Evolutionary conservation across 2,797 vertebrate species (phyloP).

Genomic region (Todus mexicanus): DNA sequence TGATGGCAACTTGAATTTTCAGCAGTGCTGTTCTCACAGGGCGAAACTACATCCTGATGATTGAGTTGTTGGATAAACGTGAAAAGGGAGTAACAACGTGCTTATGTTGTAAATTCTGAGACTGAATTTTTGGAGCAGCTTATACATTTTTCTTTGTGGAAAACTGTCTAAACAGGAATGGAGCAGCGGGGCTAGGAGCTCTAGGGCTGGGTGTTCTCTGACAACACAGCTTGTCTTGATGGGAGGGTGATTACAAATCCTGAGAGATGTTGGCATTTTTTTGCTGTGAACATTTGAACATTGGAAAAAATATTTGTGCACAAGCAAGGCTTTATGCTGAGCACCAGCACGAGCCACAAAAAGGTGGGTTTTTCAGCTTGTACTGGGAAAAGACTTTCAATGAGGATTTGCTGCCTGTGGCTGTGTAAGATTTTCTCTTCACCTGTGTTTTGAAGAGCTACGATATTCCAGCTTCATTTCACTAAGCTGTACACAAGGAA

Average conservation of each 20-base stretch:
- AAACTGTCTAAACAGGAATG: neutral
- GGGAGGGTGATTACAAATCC: neutral
- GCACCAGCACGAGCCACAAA: neutral
- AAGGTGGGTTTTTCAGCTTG: conserved; percentile 1
- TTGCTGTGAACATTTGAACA: neutral
- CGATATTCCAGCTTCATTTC: neutral
- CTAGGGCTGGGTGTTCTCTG: neutral
- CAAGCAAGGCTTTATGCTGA: neutral
- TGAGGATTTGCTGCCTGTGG: conserved; percentile 49
- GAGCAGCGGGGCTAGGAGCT: neutral
- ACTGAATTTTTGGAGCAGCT: neutral
- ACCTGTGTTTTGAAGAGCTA: conserved; percentile 28
- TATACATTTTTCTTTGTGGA: neutral
- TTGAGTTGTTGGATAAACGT: neutral
- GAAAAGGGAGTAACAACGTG: neutral
- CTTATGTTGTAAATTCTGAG: neutral
- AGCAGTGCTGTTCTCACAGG: neutral
- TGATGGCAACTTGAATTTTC: neutral
- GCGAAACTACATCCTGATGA: neutral
- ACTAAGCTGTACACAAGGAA: neutral
- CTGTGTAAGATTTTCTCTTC: conserved; percentile 12
- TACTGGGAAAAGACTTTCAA: neutral
- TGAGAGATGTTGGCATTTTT: neutral
- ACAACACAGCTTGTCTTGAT: neutral
- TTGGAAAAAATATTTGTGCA: neutral